These are phyloP conservation scores for Pegoplata infirma DNA, from an alignment of 2,888 invertebrate genomes.

Conservation along the genomic window DNA sequence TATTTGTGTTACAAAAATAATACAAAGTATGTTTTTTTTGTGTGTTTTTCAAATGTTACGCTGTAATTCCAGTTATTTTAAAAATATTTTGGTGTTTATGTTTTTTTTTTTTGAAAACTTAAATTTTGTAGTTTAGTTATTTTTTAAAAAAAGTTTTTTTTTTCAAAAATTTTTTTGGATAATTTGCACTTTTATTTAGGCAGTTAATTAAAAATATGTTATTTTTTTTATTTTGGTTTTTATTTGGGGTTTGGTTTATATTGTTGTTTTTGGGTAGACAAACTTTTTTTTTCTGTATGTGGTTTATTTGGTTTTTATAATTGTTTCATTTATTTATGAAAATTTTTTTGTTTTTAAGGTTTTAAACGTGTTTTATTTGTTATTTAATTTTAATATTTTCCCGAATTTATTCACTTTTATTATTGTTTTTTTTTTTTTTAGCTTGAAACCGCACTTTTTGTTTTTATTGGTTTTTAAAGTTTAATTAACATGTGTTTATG, in stretches of 20 bases:
- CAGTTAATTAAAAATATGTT: slow-evolving; percentile 63
- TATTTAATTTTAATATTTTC: slow-evolving; percentile 21
- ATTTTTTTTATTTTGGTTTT: slow-evolving; percentile 41
- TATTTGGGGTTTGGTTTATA: too few species aligned
- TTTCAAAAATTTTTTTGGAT: slow-evolving; percentile 61
- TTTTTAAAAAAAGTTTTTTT: slow-evolving; percentile 55
- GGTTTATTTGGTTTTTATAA: slow-evolving; percentile 60
- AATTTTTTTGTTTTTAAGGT: slow-evolving; percentile 28
- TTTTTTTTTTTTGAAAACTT: slow-evolving; percentile 50
- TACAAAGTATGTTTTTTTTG: slow-evolving; percentile 36
- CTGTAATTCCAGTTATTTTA: slow-evolving; percentile 2
- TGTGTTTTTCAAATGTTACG: too few species aligned
- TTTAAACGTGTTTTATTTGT: background rate
- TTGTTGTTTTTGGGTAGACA: slow-evolving; percentile 36
- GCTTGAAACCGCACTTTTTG: slow-evolving; percentile 58
- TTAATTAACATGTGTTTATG: slow-evolving; percentile 45
- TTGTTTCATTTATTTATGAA: slow-evolving; percentile 43
- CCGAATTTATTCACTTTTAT: slow-evolving; percentile 32
- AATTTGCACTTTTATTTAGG: slow-evolving; percentile 62
- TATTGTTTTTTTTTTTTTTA: slow-evolving; percentile 53
- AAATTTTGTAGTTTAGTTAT: slow-evolving; percentile 51
- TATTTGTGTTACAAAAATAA: slow-evolving; percentile 52
- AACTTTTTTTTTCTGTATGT: slow-evolving; percentile 49
- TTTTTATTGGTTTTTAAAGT: slow-evolving; percentile 42
- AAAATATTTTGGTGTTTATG: slow-evolving; percentile 2